phyloP scores from a whole-genome alignment of 2,888 invertebrate genomes.

The Chrysolina oricalcia region DNA sequence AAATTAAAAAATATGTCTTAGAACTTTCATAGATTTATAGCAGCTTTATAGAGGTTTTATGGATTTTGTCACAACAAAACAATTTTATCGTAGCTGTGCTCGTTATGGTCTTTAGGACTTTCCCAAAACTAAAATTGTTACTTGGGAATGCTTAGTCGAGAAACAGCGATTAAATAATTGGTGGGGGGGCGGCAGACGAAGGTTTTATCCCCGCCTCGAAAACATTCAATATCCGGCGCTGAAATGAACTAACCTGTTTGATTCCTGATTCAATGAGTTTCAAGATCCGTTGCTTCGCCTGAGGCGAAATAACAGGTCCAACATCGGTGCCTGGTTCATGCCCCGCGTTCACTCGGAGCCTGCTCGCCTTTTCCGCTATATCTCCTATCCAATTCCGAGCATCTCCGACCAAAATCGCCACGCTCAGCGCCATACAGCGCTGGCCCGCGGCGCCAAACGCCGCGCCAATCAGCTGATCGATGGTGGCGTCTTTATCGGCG shows the following conservation, averaged over 20 bases:
- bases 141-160: too few relatives aligned
- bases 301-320: slow-evolving; percentile 95
- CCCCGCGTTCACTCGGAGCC: slow-evolving; percentile 91
- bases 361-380: slow-evolving; percentile 85
- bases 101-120: too few relatives aligned
- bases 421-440: slow-evolving; percentile 98
- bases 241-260: slow-evolving; percentile 68
- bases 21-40: too few relatives aligned
- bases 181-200: too few relatives aligned
- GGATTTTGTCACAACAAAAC: too few relatives aligned
- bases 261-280: slow-evolving; percentile 86
- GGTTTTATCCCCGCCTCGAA: too few relatives aligned
- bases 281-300: slow-evolving; percentile 89
- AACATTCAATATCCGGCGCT: not conserved
- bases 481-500: slow-evolving; percentile 96
- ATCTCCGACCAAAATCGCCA: slow-evolving; percentile 92
- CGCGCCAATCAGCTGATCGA: slow-evolving; percentile 90
- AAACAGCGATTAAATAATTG: too few relatives aligned
- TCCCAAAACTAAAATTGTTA: too few relatives aligned
- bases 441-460: slow-evolving; percentile 99
- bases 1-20: too few relatives aligned
- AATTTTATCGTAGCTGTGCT: too few relatives aligned
- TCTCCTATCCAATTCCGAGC: slow-evolving; percentile 96
- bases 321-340: slow-evolving; percentile 87
- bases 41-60: too few relatives aligned